A percentile compares a stretch with the other conserved stretches of the same genome.
Evolutionary conservation across 2,113 vertebrate genomes (phyloP).

Genomic region (Fregata magnificens): DNA sequence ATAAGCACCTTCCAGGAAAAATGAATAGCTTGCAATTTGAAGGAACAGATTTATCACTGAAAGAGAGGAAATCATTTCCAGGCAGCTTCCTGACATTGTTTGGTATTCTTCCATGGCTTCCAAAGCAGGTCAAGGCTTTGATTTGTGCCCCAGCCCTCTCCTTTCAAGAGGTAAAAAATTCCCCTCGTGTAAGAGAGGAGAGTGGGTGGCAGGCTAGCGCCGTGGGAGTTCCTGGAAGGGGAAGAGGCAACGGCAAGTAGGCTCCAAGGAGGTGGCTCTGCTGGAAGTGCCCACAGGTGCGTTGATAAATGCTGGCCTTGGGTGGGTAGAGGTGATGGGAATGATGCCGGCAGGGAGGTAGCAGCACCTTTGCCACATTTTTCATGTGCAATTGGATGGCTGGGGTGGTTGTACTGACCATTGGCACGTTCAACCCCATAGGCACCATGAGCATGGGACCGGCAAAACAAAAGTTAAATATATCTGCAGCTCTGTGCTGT

Average conservation of each 20-base stretch:
- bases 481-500: not conserved
- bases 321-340: not conserved
- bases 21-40: constrained; percentile 48
- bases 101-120: not conserved
- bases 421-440: not conserved
- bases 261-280: not conserved
- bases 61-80: constrained; percentile 53
- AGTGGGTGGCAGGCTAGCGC: not conserved
- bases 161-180: constrained; percentile 22
- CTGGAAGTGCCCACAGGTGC: not conserved
- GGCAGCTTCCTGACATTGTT: constrained; percentile 60
- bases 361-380: fast-evolving
- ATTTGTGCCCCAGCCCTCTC: not conserved
- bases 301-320: not conserved
- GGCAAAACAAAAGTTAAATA: not conserved
- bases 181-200: not conserved
- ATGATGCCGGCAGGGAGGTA: fast-evolving
- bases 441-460: fast-evolving
- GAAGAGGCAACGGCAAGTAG: not conserved
- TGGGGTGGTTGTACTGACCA: not conserved
- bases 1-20: constrained; percentile 63
- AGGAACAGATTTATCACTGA: constrained; percentile 31
- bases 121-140: constrained; percentile 37
- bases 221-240: not conserved
- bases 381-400: not conserved